These are phyloP conservation scores for Episyrphus balteatus DNA, from an alignment of 1,140 invertebrate species.

Conservation along the genomic window DNA sequence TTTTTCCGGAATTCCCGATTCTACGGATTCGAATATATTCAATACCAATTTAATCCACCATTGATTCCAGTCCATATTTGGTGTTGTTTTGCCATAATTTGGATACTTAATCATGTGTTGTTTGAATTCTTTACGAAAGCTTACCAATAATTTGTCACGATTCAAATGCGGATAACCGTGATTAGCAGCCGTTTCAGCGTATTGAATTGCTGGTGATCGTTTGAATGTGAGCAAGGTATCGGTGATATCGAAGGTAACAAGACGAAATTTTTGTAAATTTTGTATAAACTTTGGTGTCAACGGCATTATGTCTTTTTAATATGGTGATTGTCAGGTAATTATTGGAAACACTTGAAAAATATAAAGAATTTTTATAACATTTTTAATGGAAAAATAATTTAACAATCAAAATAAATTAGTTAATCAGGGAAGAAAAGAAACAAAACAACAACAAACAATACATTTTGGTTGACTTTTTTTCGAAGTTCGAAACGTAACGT, in stretches of 20 bases:
- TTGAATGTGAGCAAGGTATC: constrained; percentile 66
- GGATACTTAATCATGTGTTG: constrained; percentile 15
- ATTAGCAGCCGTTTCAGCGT: constrained; percentile 51
- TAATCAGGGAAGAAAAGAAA: too few species aligned
- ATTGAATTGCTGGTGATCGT: constrained; percentile 55
- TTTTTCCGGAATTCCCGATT: constrained; percentile 6
- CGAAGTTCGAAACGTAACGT: too few species aligned
- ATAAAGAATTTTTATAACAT: neutral
- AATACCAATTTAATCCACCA: constrained; percentile 27
- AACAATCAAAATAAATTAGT: too few species aligned
- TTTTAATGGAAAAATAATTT: neutral
- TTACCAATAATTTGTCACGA: constrained; percentile 40
- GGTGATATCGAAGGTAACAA: constrained; percentile 82
- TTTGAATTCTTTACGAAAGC: constrained; percentile 23
- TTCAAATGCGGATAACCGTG: constrained; percentile 52
- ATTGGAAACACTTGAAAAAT: constrained; percentile 1
- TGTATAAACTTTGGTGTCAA: constrained; percentile 14
- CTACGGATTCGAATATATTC: constrained; percentile 16
- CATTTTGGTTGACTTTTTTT: too few species aligned
- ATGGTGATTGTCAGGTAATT: neutral
- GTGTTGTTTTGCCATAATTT: constrained; percentile 22
- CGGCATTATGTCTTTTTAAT: neutral
- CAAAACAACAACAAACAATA: too few species aligned
- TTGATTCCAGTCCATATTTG: constrained; percentile 17
- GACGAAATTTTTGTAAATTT: constrained; percentile 36